These are phyloP conservation scores for Pterocles gutturalis DNA, from an alignment of 2,113 vertebrate genomes.

Conservation along the genomic window DNA sequence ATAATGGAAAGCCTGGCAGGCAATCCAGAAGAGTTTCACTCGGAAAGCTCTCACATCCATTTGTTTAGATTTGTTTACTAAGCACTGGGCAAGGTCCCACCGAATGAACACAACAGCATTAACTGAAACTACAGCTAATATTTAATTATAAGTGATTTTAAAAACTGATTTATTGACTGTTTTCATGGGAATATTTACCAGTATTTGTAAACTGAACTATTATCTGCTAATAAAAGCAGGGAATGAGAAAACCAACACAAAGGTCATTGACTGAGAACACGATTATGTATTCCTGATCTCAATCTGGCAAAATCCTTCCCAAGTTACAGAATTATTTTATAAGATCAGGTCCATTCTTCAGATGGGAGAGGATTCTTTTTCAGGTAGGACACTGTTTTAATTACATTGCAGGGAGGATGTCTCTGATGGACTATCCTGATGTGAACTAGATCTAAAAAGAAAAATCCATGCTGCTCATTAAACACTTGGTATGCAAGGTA, in stretches of 20 bases:
- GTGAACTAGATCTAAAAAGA: background rate
- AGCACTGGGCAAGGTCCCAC: slow-evolving; percentile 5
- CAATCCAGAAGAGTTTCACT: slow-evolving; percentile 3
- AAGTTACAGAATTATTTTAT: background rate
- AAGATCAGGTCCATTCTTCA: background rate
- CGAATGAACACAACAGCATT: background rate
- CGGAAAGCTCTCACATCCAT: slow-evolving; percentile 14
- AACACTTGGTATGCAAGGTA: background rate
- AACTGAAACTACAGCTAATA: background rate
- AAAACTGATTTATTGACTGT: background rate
- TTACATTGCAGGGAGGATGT: slow-evolving; percentile 32
- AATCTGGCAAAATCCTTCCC: background rate
- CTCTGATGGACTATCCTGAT: slow-evolving; percentile 30
- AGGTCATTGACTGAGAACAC: background rate
- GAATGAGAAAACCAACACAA: background rate
- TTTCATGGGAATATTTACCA: background rate
- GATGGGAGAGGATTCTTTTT: background rate
- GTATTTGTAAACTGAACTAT: background rate
- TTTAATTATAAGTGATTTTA: background rate
- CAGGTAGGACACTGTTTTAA: background rate
- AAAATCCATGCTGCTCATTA: background rate
- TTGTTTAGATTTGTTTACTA: slow-evolving; percentile 50
- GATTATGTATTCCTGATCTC: background rate
- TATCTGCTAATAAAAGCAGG: background rate
- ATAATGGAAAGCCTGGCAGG: slow-evolving; percentile 61